These are phyloP conservation scores for Argentina silus DNA, from an alignment of 2,797 vertebrate genomes.

Conservation along the genomic window DNA sequence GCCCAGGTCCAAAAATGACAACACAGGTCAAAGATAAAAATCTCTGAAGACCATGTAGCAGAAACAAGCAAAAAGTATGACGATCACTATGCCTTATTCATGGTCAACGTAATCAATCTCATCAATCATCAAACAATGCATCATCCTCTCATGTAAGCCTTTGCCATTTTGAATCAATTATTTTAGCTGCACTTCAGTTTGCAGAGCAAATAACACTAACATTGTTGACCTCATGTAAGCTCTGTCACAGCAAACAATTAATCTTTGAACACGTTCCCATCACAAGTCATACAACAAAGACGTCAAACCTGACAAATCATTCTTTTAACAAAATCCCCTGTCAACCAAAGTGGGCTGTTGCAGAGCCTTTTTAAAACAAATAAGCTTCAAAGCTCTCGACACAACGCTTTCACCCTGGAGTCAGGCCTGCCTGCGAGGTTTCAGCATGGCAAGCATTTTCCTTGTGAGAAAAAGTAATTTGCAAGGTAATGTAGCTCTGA, in stretches of 20 bases:
- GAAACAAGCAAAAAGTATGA: constrained; percentile 14
- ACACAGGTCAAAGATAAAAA: constrained; percentile 42
- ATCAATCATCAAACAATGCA: too few species aligned
- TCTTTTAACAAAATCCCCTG: background rate
- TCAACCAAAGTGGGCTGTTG: background rate
- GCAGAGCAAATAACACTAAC: background rate
- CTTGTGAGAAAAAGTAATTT: constrained; percentile 5
- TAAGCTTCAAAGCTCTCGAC: background rate
- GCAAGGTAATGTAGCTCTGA: background rate
- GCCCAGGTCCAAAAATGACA: constrained; percentile 43
- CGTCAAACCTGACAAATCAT: background rate
- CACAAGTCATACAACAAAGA: background rate
- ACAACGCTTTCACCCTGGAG: background rate
- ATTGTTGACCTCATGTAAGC: background rate
- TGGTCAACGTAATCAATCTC: background rate
- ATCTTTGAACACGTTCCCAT: background rate
- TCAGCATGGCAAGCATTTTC: background rate
- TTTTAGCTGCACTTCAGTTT: background rate
- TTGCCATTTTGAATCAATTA: too few species aligned
- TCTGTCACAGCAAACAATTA: constrained; percentile 12
- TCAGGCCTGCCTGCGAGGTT: background rate
- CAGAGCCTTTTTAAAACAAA: constrained; percentile 6
- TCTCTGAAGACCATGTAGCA: constrained; percentile 14
- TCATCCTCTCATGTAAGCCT: too few species aligned
- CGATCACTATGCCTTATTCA: background rate